These are phyloP conservation scores for Linepithema humile DNA, from an alignment of 1,140 invertebrate genomes.

Conservation along the genomic window DNA sequence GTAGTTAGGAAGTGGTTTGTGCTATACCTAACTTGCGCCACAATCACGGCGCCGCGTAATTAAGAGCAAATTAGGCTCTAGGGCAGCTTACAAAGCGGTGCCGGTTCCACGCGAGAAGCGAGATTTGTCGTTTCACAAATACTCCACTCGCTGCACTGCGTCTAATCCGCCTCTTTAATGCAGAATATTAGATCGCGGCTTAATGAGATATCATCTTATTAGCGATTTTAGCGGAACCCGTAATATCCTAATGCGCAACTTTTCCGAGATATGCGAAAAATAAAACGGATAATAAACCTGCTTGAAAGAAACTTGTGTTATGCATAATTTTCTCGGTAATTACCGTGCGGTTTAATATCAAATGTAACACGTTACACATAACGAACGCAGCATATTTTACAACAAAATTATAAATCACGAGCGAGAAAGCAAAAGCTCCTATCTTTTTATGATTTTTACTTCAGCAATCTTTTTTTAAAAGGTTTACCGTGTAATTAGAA, in stretches of 20 bases:
- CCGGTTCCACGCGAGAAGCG: neutral
- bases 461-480: neutral
- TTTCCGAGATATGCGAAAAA: neutral
- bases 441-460: neutral
- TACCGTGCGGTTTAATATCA: neutral
- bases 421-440: neutral
- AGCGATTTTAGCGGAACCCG: neutral
- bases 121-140: slow-evolving; percentile 9
- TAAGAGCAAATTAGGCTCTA: slow-evolving; percentile 17
- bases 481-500: neutral
- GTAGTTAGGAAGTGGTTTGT: neutral
- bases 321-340: neutral
- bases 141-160: neutral
- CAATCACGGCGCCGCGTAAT: slow-evolving; percentile 15
- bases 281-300: neutral
- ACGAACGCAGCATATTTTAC: neutral
- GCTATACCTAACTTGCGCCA: neutral
- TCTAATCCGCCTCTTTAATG: neutral
- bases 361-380: neutral
- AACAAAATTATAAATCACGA: neutral
- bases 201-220: neutral
- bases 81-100: neutral
- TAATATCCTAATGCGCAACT: neutral
- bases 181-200: neutral
- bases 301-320: neutral